Evolutionary conservation across 2,888 invertebrate genomes (phyloP), one percentile per base, ranked within the genome.

Genomic region (Baccha elongata): DNA sequence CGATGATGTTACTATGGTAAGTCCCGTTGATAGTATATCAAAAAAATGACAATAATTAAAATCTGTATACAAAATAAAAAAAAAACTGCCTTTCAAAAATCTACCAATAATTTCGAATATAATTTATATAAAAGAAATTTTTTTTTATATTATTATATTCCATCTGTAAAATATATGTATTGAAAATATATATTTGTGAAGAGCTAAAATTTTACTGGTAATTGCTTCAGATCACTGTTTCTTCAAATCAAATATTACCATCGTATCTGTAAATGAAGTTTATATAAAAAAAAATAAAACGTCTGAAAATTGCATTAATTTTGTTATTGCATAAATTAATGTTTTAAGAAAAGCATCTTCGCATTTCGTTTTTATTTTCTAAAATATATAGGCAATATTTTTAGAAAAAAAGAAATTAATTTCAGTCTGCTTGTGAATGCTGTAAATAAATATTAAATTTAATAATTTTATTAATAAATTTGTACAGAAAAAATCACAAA

Each of bases 1-100:
- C 93, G 98, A 98, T 95, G 98, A 98, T 94, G 97, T 98, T 92
- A 98, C 97, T 90, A 98, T 98, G 98, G 98, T 98, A 96, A 97
- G 97, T 97, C 86, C 87, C n/a, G 88, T 87, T 78, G 87, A 86
- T 85, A 87, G 86, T 86, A 85, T 86, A 84, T 85, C 85, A 86
- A 85, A 73, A 21, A 55, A 35, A 55, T 40, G 50, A 65, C 17
- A 80, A 62, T 46, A 17, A 48, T 21, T 37, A 62, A 85, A 73
- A 85, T 85, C 78, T 53, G 62, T 42, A 40, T 48, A 60, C 40
- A 55, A 26, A 52, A 29, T 11, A 65, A 78, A 80, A 71, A 40
- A 10, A 76, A 68, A 58, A 32, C 15, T 37, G 3, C 37, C 35
- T 40, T 26, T 42, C 13, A 48, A 76, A 62, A 84, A 79, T 42